Evolutionary conservation across 2,888 invertebrate species (phyloP).

Genomic region (Ochropleura plecta): DNA sequence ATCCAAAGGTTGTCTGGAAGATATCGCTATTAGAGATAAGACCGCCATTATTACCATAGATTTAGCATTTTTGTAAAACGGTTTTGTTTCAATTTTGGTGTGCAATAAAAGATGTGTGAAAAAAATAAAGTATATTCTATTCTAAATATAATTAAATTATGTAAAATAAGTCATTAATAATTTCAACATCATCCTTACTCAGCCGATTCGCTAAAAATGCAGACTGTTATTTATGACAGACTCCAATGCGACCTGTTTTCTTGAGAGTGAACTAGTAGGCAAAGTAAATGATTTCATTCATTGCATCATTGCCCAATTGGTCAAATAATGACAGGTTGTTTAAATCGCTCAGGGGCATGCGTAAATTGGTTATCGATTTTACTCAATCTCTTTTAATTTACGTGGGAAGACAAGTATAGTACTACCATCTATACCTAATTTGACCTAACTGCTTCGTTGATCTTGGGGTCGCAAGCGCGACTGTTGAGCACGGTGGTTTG

Average conservation of each 20-base stretch:
- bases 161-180: neutral
- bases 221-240: neutral
- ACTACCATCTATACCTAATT: slow-evolving; percentile 11
- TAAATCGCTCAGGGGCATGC: slow-evolving; percentile 31
- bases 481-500: too few relatives aligned
- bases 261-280: slow-evolving; percentile 13
- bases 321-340: slow-evolving; percentile 41
- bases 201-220: neutral
- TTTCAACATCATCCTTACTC: neutral
- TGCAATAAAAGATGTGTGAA: too few relatives aligned
- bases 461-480: too few relatives aligned
- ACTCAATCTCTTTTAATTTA: slow-evolving; percentile 40
- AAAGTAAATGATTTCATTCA: slow-evolving; percentile 36
- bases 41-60: too few relatives aligned
- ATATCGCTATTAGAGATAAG: too few relatives aligned
- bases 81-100: too few relatives aligned
- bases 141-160: neutral
- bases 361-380: slow-evolving; percentile 42
- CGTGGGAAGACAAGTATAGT: slow-evolving; percentile 50
- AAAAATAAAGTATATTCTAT: too few relatives aligned
- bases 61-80: too few relatives aligned
- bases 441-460: too few relatives aligned
- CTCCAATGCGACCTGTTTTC: slow-evolving; percentile 21
- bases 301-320: slow-evolving; percentile 38
- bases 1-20: too few relatives aligned